Evolutionary conservation across 2,888 invertebrate species (phyloP), one percentile per base, ranked within the genome.

Genomic region (Holacanthella duospinosa): DNA sequence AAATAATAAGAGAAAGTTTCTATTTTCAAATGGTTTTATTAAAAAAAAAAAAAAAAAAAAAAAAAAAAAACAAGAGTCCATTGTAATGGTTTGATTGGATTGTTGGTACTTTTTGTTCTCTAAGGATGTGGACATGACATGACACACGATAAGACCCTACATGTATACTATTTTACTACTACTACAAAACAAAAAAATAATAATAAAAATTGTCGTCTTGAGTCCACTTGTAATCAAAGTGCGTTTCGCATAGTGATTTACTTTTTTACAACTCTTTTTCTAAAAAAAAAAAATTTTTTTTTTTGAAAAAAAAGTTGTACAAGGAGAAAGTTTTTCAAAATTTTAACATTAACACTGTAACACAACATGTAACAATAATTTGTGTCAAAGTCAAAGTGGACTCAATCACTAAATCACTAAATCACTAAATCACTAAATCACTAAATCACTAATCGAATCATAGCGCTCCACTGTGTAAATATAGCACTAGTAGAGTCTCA

Each of bases 161-260:
- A 21, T 21, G 48, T 48, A 48, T 48, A 21, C 4, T n/a, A n/a
- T n/a, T n/a, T n/a, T n/a, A n/a, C n/a, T n/a, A n/a, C n/a, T n/a
- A n/a, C n/a, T n/a, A n/a, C n/a, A n/a, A n/a, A n/a, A n/a, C n/a
- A 21, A 48, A 48, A 16, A 48, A 48, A 48, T 4, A 21, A 48
- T 48, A 48, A 48, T n/a, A 16, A n/a, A 48, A 48, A 48, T 48
- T 9, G 48, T 9, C n/a, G 21, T 21, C 48, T 21, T n/a, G 48
- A 48, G 48, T 48, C 48, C 48, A 48, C 48, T 48, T 48, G 19
- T 48, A 48, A 48, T 48, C 48, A 48, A 48, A 48, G 12, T 48
- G 48, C 48, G 48, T 48, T 48, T 48, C 48, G 6, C 4, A 21
- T 4, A 4, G 48, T 48, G 48, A 48, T 48, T 48, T 48, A 48